Evolutionary conservation across 2,113 vertebrate species (phyloP).

Genomic region (Lagopus leucura): DNA sequence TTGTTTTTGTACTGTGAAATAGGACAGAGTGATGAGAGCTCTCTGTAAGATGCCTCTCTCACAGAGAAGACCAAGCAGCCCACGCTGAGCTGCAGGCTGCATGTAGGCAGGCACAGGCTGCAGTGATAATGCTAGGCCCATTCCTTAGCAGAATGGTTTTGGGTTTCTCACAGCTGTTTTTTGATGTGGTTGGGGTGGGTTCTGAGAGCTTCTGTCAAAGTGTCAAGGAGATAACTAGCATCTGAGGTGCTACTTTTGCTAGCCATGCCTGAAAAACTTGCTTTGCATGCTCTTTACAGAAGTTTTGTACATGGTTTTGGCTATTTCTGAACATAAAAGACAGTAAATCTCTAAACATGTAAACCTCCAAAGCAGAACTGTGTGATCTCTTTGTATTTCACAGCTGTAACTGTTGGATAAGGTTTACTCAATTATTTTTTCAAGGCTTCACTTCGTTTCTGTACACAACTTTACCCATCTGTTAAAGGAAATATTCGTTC

Average conservation of each 20-base stretch:
- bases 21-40: not conserved
- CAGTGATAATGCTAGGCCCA: not conserved
- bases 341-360: not conserved
- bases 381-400: not conserved
- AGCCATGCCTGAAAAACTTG: not conserved
- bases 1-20: not conserved
- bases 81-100: fast-evolving
- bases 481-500: not conserved
- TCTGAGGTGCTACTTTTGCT: not conserved
- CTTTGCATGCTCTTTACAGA: not conserved
- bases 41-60: not conserved
- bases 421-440: not conserved
- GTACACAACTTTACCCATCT: not conserved
- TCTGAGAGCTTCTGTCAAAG: not conserved
- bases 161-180: not conserved
- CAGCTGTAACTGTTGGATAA: not conserved
- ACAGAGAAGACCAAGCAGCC: fast-evolving
- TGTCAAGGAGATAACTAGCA: not conserved
- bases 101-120: not conserved
- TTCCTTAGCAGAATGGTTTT: fast-evolving
- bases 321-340: not conserved
- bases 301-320: not conserved
- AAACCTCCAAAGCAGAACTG: not conserved
- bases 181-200: not conserved
- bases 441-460: not conserved